Conservation (phyloP, 2,113 vertebrate species). For the Ahaetulla prasina region DNA sequence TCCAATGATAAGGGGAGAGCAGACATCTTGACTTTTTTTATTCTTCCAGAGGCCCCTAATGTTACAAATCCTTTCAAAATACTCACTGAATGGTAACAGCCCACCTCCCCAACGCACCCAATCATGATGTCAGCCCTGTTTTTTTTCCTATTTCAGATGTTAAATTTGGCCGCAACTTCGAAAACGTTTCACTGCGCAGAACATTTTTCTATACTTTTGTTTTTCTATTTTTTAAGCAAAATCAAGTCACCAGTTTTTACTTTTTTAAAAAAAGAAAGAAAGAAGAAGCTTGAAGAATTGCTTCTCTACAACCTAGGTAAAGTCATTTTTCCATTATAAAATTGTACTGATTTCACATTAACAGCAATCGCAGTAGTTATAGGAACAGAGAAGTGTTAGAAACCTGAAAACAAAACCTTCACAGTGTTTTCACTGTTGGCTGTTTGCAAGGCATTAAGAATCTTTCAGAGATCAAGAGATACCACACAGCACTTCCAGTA, state of each 20-base stretch:
- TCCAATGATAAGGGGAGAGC: neutral
- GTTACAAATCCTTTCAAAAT: slow-evolving; percentile 74
- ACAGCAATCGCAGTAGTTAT: slow-evolving; percentile 69
- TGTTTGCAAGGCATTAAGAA: slow-evolving; percentile 74
- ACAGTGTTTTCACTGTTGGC: slow-evolving; percentile 79
- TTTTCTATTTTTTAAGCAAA: slow-evolving; percentile 71
- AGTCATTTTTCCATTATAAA: slow-evolving; percentile 73
- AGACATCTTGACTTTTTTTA: neutral
- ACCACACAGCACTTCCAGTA: slow-evolving; percentile 52
- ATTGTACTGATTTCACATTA: slow-evolving; percentile 73
- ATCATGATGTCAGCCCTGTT: slow-evolving; percentile 12
- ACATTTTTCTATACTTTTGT: slow-evolving; percentile 60
- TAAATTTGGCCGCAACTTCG: slow-evolving; percentile 68
- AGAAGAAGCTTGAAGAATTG: slow-evolving; percentile 64
- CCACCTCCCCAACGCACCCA: neutral
- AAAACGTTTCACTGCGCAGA: slow-evolving; percentile 47
- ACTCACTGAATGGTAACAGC: slow-evolving; percentile 51
- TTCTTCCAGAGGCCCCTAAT: neutral
- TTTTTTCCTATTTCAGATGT: slow-evolving; percentile 37
- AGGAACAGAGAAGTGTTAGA: slow-evolving; percentile 62
- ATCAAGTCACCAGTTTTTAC: slow-evolving; percentile 67
- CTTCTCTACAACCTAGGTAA: slow-evolving; percentile 67
- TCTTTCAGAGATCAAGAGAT: slow-evolving; percentile 72
- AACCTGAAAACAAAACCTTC: slow-evolving; percentile 77
- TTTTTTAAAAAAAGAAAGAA: slow-evolving; percentile 59